Conservation (phyloP, 2,797 vertebrate genomes). For the Pagetopsis macropterus region DNA sequence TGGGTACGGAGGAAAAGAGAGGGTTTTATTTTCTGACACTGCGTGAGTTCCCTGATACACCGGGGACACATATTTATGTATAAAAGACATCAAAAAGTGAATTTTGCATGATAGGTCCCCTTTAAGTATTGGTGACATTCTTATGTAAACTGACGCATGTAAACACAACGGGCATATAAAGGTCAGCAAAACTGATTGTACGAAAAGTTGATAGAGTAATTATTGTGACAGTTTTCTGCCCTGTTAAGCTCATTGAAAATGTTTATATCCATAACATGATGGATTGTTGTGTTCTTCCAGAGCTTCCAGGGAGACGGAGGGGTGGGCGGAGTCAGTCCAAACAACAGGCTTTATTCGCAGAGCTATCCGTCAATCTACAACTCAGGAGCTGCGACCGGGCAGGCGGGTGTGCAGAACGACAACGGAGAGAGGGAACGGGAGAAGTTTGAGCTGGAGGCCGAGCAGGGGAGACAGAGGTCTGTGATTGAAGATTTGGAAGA, state of each 20-base stretch:
- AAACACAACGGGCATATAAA: too few relatives aligned
- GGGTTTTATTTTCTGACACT: too few relatives aligned
- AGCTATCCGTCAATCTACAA: constrained; percentile 89
- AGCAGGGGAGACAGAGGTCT: constrained; percentile 61
- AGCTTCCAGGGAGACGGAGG: constrained; percentile 68
- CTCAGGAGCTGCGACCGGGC: constrained; percentile 53
- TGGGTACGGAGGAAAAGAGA: too few relatives aligned
- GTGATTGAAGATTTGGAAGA: constrained; percentile 79
- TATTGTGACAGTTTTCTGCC: not conserved
- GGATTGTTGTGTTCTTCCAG: constrained; percentile 55
- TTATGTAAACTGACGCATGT: too few relatives aligned
- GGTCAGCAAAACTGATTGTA: too few relatives aligned
- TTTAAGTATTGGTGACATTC: too few relatives aligned
- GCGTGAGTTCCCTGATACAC: too few relatives aligned
- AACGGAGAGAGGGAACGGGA: constrained; percentile 74
- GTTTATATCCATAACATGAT: not conserved
- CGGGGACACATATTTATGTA: too few relatives aligned
- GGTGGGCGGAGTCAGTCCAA: constrained; percentile 72
- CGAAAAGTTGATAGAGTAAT: too few relatives aligned
- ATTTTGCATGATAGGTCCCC: too few relatives aligned
- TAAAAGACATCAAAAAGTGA: too few relatives aligned
- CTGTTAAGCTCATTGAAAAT: not conserved
- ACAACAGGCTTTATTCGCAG: constrained; percentile 82
- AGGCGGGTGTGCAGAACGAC: constrained; percentile 56
- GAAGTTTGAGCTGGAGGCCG: constrained; percentile 59